phyloP scores from a whole-genome alignment of 2,113 vertebrate genomes.

The Falcunculus frontatus region DNA sequence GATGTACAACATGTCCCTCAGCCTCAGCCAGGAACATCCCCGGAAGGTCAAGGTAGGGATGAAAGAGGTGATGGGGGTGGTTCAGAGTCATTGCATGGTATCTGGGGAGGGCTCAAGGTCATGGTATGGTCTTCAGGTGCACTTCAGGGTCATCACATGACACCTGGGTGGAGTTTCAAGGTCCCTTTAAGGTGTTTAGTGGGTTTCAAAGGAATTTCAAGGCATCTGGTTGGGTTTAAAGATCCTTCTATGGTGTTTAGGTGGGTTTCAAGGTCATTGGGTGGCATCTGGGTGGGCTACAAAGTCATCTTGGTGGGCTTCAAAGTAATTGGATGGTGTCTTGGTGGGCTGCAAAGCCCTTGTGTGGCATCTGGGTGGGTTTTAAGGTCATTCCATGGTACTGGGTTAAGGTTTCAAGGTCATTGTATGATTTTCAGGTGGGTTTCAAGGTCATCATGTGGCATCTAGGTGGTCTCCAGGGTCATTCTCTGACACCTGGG shows the following conservation, averaged over 20 bases:
- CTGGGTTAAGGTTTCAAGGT: too few relatives aligned
- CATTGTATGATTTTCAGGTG: not conserved
- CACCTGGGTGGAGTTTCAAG: not conserved
- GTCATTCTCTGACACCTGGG: rapidly evolving
- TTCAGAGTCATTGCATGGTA: not conserved
- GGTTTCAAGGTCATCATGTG: not conserved
- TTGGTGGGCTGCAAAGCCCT: not conserved
- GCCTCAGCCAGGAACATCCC: conserved; percentile 46
- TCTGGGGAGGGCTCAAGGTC: not conserved
- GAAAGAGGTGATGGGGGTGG: not conserved
- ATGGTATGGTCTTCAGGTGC: not conserved
- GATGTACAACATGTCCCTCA: conserved; percentile 69
- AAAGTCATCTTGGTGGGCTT: not conserved
- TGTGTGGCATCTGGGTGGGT: not conserved
- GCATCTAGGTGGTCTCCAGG: not conserved
- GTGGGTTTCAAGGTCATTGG: not conserved
- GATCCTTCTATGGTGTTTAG: not conserved
- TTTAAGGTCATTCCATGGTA: rapidly evolving
- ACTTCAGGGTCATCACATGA: not conserved
- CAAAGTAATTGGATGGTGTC: not conserved
- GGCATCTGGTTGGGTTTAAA: not conserved
- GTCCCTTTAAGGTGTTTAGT: not conserved
- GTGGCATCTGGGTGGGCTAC: not conserved
- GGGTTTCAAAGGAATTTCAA: not conserved
- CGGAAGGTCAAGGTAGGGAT: conserved; percentile 37